These are phyloP conservation scores for Dromaius novaehollandiae DNA, from an alignment of 2,113 vertebrate species.

Conservation along the genomic window DNA sequence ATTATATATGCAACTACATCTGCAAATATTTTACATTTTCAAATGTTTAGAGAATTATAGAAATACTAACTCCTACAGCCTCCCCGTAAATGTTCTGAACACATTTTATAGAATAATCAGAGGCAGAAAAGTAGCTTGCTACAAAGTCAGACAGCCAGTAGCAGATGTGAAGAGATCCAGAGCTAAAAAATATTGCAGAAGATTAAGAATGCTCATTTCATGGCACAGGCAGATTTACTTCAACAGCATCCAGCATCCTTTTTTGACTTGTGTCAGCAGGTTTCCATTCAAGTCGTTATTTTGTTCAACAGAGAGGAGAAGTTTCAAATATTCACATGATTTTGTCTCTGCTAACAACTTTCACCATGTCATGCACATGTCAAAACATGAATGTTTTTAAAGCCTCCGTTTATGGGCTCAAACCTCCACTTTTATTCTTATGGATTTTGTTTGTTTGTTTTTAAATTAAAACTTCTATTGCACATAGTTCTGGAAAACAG, in stretches of 20 bases:
- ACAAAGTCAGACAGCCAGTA: conserved; percentile 7
- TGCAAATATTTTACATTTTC: conserved; percentile 59
- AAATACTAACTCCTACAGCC: not conserved
- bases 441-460: not conserved
- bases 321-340: not conserved
- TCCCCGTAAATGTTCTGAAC: conserved; percentile 36
- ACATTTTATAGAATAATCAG: conserved; percentile 30
- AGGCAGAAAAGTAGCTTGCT: conserved; percentile 18
- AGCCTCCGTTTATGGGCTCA: not conserved
- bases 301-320: not conserved
- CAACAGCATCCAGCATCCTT: not conserved
- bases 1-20: conserved; percentile 23
- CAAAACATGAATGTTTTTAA: not conserved
- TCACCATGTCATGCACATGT: not conserved
- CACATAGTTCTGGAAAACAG: not conserved
- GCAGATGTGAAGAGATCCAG: conserved; percentile 32
- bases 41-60: not conserved
- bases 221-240: not conserved
- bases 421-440: not conserved
- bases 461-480: not conserved
- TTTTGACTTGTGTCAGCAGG: not conserved
- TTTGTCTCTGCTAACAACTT: not conserved
- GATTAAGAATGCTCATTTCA: not conserved
- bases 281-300: not conserved
- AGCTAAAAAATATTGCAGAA: not conserved